Conservation (phyloP, 2,888 invertebrate genomes). For the Thysanoteuthis rhombus region DNA sequence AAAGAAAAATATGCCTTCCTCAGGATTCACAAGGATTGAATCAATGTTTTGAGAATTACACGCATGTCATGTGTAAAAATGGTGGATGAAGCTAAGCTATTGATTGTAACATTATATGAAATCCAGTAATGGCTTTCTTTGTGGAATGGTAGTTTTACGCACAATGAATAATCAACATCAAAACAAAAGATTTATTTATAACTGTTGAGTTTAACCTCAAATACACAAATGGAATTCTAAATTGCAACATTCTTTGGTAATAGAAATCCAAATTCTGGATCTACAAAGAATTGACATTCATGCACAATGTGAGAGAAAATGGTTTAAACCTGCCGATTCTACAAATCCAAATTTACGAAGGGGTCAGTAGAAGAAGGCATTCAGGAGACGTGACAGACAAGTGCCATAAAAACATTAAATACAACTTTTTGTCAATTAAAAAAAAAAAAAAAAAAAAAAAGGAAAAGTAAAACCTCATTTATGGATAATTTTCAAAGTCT, state of each 20-base stretch:
- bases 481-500: background rate
- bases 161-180: background rate
- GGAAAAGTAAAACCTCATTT: background rate
- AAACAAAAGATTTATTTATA: background rate
- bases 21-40: background rate
- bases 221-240: background rate
- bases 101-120: background rate
- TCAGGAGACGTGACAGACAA: background rate
- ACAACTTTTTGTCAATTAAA: background rate
- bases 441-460: no score
- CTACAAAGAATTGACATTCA: slow-evolving; percentile 12
- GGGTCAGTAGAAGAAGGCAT: background rate
- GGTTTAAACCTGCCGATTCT: background rate
- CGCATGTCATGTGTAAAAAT: slow-evolving; percentile 12
- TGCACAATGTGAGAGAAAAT: background rate
- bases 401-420: background rate
- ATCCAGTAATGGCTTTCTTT: background rate
- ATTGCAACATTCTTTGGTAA: background rate
- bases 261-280: background rate
- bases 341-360: background rate
- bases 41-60: background rate
- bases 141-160: background rate
- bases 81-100: background rate
- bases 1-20: background rate
- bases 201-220: background rate